Evolutionary conservation across 2,113 vertebrate species (phyloP).

Genomic region (Octodon degus): DNA sequence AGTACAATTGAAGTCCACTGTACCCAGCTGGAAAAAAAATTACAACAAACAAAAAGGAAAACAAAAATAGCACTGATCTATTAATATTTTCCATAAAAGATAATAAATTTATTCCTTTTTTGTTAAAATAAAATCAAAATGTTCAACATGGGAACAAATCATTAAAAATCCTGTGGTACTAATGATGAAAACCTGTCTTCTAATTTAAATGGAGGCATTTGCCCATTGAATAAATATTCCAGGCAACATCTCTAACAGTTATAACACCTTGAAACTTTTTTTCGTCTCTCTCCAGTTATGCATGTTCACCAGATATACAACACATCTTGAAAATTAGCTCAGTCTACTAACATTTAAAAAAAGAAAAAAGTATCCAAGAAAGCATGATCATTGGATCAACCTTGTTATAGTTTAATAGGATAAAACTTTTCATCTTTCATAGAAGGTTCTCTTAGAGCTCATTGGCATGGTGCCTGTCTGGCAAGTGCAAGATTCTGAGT

Average conservation of each 20-base stretch:
- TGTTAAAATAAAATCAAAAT: constrained; percentile 24
- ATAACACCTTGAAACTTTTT: background rate
- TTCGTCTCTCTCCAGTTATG: background rate
- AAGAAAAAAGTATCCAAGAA: background rate
- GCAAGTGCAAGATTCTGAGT: too few species aligned
- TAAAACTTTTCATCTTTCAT: background rate
- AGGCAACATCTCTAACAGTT: background rate
- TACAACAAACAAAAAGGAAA: background rate
- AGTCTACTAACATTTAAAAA: background rate
- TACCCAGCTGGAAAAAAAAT: background rate
- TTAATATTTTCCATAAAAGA: background rate
- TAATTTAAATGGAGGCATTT: background rate
- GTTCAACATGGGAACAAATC: background rate
- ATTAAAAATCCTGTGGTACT: background rate
- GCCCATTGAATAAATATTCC: background rate
- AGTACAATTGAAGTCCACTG: background rate
- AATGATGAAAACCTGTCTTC: background rate
- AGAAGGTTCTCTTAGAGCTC: background rate
- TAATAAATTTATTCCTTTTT: background rate
- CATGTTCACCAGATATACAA: background rate
- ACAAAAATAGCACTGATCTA: background rate
- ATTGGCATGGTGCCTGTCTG: too few species aligned
- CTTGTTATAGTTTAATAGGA: background rate
- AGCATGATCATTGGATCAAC: background rate
- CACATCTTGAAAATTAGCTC: background rate